Base-by-base conservation (phyloP, 2,888 invertebrate genomes). In the Ptilodon capucinus region DNA sequence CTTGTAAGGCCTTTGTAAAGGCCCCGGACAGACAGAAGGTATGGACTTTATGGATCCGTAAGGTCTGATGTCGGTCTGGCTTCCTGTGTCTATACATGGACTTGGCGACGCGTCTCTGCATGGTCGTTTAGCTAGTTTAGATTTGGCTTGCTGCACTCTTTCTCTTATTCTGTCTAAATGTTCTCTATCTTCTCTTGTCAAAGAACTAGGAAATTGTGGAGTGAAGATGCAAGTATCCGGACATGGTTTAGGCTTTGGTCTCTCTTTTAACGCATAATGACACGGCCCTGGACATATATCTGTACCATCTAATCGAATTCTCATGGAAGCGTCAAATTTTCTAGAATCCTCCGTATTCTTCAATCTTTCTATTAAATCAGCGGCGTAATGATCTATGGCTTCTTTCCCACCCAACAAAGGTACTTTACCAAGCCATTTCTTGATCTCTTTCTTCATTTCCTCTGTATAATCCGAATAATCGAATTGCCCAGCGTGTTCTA, bases 161-260 rank as follows among this genome's bases (percentile, higher is more conserved):
- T 68, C 57, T 56, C 65, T 70, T 3, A 83, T 76, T 43, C 47
- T 69, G 16, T 74, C 56, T 38, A 84, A 57, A 54, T 75, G 64
- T 2, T 60, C 66, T 47, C 47, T 61, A 1, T 84, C 84, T 48
- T 76, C 74, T 9, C 44, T 18, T 32, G 48, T 75, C 30, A 83
- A 57, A 8, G 65, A 55, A 40, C 74, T 71, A 0, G 66, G 61
- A 11, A 72, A 14, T 25, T 40, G 8, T 2, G 75, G 14, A 65
- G 48, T 8, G 19, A 4, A 1, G 23, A 4, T 21, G 41, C 28
- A 5, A n/a, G 18, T 41, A 39, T 41, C 39, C 21, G 23, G 28
- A 28, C 21, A 40, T 11, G 25, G 28, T 18, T 21, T 42, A 3
- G 32, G 0, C 6, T 30, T 16, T 2, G 11, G 16, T 8, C 14